Conservation (phyloP, 1,140 invertebrate species). For the Leptinotarsa texana region DNA sequence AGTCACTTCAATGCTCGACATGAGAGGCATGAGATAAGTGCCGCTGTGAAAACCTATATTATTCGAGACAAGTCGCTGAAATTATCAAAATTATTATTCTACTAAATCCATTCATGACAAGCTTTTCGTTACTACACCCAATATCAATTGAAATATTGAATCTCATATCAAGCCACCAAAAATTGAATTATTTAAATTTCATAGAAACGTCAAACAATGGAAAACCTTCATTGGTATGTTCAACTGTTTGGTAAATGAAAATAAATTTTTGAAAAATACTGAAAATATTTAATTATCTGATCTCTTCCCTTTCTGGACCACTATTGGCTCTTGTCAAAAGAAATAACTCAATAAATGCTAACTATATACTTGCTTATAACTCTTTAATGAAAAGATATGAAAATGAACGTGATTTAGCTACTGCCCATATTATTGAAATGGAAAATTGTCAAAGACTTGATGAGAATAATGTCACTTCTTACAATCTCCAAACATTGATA, state of each 20-base stretch:
- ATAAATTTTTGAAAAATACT: constrained; percentile 19
- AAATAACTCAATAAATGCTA: constrained; percentile 17
- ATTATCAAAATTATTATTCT: no score
- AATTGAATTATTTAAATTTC: constrained; percentile 28
- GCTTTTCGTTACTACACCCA: no score
- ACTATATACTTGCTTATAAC: constrained; percentile 29
- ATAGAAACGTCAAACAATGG: constrained; percentile 33
- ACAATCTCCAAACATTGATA: constrained; percentile 16
- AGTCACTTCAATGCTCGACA: no score
- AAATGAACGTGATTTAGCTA: constrained; percentile 32
- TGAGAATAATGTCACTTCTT: neutral
- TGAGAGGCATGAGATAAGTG: no score
- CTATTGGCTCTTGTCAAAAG: constrained; percentile 13
- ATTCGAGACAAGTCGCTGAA: no score
- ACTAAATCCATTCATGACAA: no score
- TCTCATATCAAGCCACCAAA: constrained; percentile 16
- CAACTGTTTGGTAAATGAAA: constrained; percentile 23
- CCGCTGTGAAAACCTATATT: no score
- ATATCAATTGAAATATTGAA: constrained; percentile 4
- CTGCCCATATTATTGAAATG: constrained; percentile 12
- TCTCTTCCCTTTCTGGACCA: constrained; percentile 16
- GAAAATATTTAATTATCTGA: constrained; percentile 21
- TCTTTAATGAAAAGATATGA: constrained; percentile 28
- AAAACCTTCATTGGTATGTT: constrained; percentile 32
- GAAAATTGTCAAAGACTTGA: neutral